Conservation (phyloP, 2,888 invertebrate species). For the Megaustenia siamemsis region DNA sequence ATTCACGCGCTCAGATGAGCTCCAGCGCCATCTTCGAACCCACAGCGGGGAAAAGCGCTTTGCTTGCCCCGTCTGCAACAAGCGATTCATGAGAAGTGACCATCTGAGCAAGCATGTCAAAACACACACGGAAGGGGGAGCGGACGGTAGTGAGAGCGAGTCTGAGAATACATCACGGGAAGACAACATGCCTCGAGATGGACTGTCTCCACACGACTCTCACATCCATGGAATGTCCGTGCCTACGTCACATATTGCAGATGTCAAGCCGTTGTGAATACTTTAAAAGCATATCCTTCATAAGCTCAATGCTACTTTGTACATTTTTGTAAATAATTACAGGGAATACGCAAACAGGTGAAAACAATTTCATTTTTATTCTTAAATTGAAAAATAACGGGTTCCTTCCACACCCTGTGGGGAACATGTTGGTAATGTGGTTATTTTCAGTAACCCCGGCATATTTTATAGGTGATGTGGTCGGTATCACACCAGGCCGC, state of each 20-base stretch:
- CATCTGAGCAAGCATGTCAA: conserved; percentile 95
- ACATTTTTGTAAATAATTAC: no score
- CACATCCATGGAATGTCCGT: conserved; percentile 40
- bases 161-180: conserved; percentile 65
- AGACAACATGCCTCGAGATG: conserved; percentile 56
- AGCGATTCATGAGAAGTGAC: conserved; percentile 94
- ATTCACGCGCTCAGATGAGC: conserved; percentile 96
- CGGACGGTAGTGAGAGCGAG: conserved; percentile 67
- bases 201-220: conserved; percentile 26
- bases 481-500: no score
- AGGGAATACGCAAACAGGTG: no score
- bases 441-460: no score
- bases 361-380: background rate
- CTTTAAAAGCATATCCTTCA: no score
- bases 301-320: no score
- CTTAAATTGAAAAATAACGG: no score
- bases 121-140: conserved; percentile 84
- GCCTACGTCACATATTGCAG: conserved; percentile 39
- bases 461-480: no score
- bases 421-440: no score
- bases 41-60: conserved; percentile 95
- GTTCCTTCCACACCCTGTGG: no score
- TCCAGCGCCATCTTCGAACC: conserved; percentile 95
- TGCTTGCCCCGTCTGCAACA: conserved; percentile 91
- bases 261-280: conserved; percentile 43